phyloP scores from a whole-genome alignment of 2,113 vertebrate genomes.

The Rhadina sibilatrix region DNA sequence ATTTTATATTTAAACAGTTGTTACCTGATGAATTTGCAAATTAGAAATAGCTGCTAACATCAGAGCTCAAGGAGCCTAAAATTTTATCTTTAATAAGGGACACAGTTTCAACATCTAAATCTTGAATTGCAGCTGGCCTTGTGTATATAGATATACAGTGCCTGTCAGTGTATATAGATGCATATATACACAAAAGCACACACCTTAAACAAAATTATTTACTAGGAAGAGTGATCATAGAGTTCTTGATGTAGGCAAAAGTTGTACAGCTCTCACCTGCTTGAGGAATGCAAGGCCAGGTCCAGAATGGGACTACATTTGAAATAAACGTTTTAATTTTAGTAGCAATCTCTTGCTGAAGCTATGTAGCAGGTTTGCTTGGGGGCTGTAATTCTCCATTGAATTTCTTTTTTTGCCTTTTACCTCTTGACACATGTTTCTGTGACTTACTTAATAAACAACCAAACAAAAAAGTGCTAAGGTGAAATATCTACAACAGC shows the following conservation, averaged over 20 bases:
- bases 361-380: background rate
- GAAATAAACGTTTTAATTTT: background rate
- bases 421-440: background rate
- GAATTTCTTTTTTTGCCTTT: background rate
- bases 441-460: background rate
- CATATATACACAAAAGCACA: slow-evolving; percentile 27
- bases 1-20: slow-evolving; percentile 65
- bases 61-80: slow-evolving; percentile 27
- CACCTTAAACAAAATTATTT: background rate
- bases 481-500: background rate
- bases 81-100: slow-evolving; percentile 28
- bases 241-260: background rate
- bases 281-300: background rate
- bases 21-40: slow-evolving; percentile 41
- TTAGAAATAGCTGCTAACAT: slow-evolving; percentile 41
- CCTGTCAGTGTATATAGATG: background rate
- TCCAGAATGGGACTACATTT: background rate
- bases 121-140: slow-evolving; percentile 28
- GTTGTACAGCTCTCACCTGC: background rate
- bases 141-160: slow-evolving; percentile 13
- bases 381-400: background rate
- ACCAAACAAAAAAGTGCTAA: background rate
- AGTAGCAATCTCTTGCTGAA: background rate
- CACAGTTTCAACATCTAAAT: background rate
- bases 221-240: background rate